A percentile compares a stretch with the other conserved stretches of the same genome.
Evolutionary conservation across 1,140 invertebrate species (phyloP).

Genomic region (Rhopalosiphum maidis): DNA sequence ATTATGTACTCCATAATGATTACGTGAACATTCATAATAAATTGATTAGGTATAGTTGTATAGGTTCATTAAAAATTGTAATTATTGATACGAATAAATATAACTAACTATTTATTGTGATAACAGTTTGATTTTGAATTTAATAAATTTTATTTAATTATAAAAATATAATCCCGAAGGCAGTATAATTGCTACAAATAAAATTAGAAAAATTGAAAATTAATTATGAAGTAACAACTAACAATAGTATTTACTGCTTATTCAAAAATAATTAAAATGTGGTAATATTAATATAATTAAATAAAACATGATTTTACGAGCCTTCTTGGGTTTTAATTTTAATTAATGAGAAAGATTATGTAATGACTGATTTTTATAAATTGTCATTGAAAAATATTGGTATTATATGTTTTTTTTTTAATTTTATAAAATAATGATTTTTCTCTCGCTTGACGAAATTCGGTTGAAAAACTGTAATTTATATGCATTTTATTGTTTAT

Average conservation of each 20-base stretch:
- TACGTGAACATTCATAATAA: not conserved
- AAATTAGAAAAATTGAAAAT: not conserved
- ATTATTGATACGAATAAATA: not conserved
- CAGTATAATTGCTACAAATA: not conserved
- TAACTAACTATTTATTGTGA: too few relatives aligned
- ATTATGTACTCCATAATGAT: not conserved
- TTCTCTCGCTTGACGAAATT: not conserved
- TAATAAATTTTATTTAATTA: too few relatives aligned
- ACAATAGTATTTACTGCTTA: not conserved
- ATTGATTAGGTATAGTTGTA: not conserved
- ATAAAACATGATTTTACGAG: not conserved
- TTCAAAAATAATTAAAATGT: not conserved
- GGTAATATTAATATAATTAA: not conserved
- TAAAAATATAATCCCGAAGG: not conserved
- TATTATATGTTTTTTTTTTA: not conserved
- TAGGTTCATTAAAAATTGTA: not conserved
- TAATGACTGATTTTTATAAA: not conserved
- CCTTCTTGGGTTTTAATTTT: not conserved
- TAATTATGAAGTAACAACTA: not conserved
- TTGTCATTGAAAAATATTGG: not conserved
- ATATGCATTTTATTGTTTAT: not conserved
- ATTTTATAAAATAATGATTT: constrained; percentile 1
- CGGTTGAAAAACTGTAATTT: not conserved
- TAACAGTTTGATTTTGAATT: too few relatives aligned
- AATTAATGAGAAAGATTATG: not conserved